These are phyloP conservation scores for Agrilus cyanescens DNA, from an alignment of 2,888 invertebrate genomes.

Conservation along the genomic window DNA sequence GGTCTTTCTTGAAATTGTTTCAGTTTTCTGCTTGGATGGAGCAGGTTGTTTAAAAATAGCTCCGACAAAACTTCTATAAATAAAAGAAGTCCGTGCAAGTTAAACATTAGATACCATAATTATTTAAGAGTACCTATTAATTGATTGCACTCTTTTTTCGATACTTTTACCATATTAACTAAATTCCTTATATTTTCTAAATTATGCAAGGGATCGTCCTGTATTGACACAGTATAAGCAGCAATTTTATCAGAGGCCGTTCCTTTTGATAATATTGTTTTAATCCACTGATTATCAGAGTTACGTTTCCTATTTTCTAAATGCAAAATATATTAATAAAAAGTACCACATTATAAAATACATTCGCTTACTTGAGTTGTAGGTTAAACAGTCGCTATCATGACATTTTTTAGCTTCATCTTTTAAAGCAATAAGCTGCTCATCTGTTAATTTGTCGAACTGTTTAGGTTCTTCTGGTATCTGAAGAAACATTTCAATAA, in stretches of 20 bases:
- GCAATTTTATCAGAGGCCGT: slow-evolving; percentile 79
- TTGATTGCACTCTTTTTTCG: slow-evolving; percentile 57
- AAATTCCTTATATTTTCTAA: slow-evolving; percentile 56
- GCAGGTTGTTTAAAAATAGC: slow-evolving; percentile 58
- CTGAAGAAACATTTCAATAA: slow-evolving; percentile 24
- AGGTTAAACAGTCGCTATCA: slow-evolving; percentile 51
- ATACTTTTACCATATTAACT: slow-evolving; percentile 64
- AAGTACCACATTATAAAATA: slow-evolving; percentile 1
- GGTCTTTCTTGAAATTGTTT: slow-evolving; percentile 55
- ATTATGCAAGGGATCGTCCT: slow-evolving; percentile 75
- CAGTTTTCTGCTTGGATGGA: slow-evolving; percentile 54
- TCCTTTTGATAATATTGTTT: slow-evolving; percentile 66
- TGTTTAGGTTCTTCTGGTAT: slow-evolving; percentile 39
- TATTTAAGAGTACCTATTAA: slow-evolving; percentile 55
- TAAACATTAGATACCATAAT: not conserved
- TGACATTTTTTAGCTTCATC: slow-evolving; percentile 55
- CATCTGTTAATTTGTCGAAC: slow-evolving; percentile 36
- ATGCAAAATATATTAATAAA: slow-evolving; percentile 12
- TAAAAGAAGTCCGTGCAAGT: slow-evolving; percentile 18
- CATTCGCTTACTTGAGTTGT: slow-evolving; percentile 44
- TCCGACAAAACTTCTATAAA: slow-evolving; percentile 65
- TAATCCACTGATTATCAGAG: slow-evolving; percentile 65
- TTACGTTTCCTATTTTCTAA: slow-evolving; percentile 43
- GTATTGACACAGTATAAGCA: slow-evolving; percentile 67
- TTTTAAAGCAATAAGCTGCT: slow-evolving; percentile 46